Conservation (phyloP, 2,113 vertebrate species). For the Silurus glanis region DNA sequence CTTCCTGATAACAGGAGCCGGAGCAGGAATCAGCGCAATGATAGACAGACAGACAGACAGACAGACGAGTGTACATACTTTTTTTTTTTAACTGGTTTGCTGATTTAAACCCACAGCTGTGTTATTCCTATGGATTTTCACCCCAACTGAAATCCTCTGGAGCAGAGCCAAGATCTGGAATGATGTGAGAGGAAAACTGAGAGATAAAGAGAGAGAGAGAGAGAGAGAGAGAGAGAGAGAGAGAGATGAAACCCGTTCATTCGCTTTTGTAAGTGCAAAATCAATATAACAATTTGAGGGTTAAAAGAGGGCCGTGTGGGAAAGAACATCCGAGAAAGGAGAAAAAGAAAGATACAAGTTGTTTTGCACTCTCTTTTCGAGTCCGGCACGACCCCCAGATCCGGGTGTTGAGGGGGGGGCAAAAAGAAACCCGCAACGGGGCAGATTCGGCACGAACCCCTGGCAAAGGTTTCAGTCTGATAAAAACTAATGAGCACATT, state of each 20-base stretch:
- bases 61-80: background rate
- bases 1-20: conserved; percentile 51
- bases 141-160: background rate
- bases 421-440: background rate
- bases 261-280: conserved; percentile 7
- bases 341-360: conserved; percentile 57
- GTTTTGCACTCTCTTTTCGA: conserved; percentile 42
- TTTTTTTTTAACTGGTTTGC: conserved; percentile 1
- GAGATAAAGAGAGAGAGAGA: conserved; percentile 3
- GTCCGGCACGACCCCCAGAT: conserved; percentile 35
- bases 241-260: background rate
- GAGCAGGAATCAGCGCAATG: conserved; percentile 52
- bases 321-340: conserved; percentile 35
- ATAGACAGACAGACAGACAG: conserved; percentile 27
- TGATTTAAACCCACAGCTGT: background rate
- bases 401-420: background rate
- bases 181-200: background rate
- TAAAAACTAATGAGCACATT: conserved; percentile 72
- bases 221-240: background rate
- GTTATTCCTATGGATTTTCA: background rate
- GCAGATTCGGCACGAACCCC: conserved; percentile 28
- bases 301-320: conserved; percentile 42
- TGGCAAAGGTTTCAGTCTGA: conserved; percentile 64
- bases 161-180: background rate
- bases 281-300: conserved; percentile 35